Evolutionary conservation across 2,888 invertebrate species (phyloP), one percentile per base, ranked within the genome.

Genomic region (Prenolepis imparis): DNA sequence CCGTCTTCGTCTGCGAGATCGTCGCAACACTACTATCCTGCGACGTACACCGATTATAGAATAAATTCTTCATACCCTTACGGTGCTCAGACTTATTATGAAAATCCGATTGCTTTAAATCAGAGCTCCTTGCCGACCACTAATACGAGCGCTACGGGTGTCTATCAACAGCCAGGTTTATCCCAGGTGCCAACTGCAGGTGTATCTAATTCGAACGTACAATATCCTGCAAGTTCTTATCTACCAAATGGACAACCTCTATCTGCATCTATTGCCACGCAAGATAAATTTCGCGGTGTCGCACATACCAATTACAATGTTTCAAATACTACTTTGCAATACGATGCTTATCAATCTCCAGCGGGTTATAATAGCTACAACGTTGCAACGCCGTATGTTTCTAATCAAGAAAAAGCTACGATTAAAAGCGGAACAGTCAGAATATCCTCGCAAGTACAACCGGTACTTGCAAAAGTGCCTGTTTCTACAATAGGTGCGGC

Each of bases 1-100:
- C 52, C 68, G 1, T 70, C 86, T 24, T 39, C 74, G 6, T 59
- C 81, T 28, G 18, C 55, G 9, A 85, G 86, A 55, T 59, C 85
- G 21, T n/a, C 83, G 21, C 89, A 90, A 24, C 87, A 87, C 4
- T 90, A 88, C 61, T 88, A 90, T 73, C 68, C 86, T 18, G n/a
- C 77, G 4, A 12, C 84, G 0, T 88, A 89, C 21, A 44, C 86
- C 15, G 89, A 90, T 67, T 89, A 87, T 6, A 84, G 88, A 75
- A 59, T 83, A 11, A 84, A 41, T 68, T 66, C 86, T 12, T 36
- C 84, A 0, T 89, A 90, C 39, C 9, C 84, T 0, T 90, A 90
- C 12, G 75, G 68, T 3, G 8, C 84, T 32, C 73, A 81, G 8
- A 36, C 52, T 9, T 87, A 86, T 36, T 83, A 64, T 1, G 87